These are phyloP conservation scores for Arctia plantaginis DNA, from an alignment of 2,888 invertebrate species.

Conservation along the genomic window DNA sequence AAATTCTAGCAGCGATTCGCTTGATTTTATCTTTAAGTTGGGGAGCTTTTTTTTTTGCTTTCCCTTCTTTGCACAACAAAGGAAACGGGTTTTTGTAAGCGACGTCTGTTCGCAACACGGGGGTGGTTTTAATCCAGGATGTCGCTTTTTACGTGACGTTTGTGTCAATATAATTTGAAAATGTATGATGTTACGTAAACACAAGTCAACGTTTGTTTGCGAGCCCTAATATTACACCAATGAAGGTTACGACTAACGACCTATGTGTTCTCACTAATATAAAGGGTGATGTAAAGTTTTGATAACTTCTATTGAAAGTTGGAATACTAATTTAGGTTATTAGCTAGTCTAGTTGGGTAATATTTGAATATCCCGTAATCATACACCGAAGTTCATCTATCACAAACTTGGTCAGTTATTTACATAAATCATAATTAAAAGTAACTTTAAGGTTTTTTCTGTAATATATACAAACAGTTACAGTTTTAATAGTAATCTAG, in stretches of 20 bases:
- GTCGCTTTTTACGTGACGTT: constrained; percentile 63
- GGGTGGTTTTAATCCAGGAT: constrained; percentile 65
- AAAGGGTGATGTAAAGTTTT: constrained; percentile 14
- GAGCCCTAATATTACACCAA: constrained; percentile 42
- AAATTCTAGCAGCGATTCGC: constrained; percentile 62
- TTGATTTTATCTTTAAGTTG: constrained; percentile 67
- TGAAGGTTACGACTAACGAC: constrained; percentile 35
- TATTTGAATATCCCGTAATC: constrained; percentile 14
- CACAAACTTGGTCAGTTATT: neutral
- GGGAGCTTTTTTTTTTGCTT: constrained; percentile 56
- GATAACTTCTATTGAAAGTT: constrained; percentile 4
- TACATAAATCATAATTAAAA: neutral
- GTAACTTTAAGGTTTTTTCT: neutral
- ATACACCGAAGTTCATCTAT: constrained; percentile 9
- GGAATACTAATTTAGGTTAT: constrained; percentile 23
- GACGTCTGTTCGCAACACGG: constrained; percentile 48
- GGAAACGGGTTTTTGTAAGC: constrained; percentile 60
- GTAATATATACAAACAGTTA: neutral
- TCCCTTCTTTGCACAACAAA: constrained; percentile 69
- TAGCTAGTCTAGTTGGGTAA: constrained; percentile 21
- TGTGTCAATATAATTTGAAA: constrained; percentile 63
- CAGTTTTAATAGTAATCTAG: neutral
- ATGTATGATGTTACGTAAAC: constrained; percentile 36
- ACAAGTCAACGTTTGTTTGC: constrained; percentile 29
- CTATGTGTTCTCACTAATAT: constrained; percentile 8